A percentile compares a stretch with the other conserved stretches of the same genome.
phyloP scores from a whole-genome alignment of 2,797 vertebrate species.

The Decapterus maruadsi region DNA sequence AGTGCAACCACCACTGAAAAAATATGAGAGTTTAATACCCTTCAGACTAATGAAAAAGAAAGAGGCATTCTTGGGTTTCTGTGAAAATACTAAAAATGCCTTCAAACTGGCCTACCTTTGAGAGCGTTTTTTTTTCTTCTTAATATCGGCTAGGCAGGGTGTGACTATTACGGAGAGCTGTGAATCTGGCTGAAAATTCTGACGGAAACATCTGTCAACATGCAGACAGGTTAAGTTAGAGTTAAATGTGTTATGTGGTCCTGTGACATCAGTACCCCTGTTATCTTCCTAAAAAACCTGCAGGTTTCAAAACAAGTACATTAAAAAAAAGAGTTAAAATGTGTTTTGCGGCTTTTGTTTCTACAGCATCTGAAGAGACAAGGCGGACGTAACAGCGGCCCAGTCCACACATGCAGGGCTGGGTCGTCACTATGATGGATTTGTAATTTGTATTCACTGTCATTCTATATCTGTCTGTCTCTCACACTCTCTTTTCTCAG shows the following conservation, averaged over 20 bases:
- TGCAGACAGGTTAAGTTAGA: slow-evolving; percentile 90
- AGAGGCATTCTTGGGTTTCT: slow-evolving; percentile 87
- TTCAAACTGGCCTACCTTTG: slow-evolving; percentile 88
- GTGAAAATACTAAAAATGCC: slow-evolving; percentile 85
- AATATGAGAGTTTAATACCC: slow-evolving; percentile 81
- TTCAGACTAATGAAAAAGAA: slow-evolving; percentile 86
- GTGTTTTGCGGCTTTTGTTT: slow-evolving; percentile 47
- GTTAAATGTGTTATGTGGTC: slow-evolving; percentile 73
- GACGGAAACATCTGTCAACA: slow-evolving; percentile 91
- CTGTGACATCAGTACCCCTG: slow-evolving; percentile 70
- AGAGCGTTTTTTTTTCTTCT: slow-evolving; percentile 89
- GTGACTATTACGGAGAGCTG: slow-evolving; percentile 87
- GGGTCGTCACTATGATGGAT: slow-evolving; percentile 64
- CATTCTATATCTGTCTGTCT: slow-evolving; percentile 56
- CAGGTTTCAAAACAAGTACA: slow-evolving; percentile 62
- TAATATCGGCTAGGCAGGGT: slow-evolving; percentile 89
- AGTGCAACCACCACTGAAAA: slow-evolving; percentile 86
- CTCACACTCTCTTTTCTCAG: slow-evolving; percentile 73
- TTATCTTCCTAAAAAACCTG: slow-evolving; percentile 56
- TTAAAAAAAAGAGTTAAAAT: slow-evolving; percentile 53
- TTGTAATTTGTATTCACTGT: slow-evolving; percentile 63
- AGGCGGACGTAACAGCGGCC: slow-evolving; percentile 57
- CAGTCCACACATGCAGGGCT: slow-evolving; percentile 84
- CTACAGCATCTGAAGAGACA: slow-evolving; percentile 59
- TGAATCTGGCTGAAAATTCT: slow-evolving; percentile 88